Evolutionary conservation across 2,113 vertebrate species (phyloP), one percentile per base, ranked within the genome.

Genomic region (Colinus virginianus): DNA sequence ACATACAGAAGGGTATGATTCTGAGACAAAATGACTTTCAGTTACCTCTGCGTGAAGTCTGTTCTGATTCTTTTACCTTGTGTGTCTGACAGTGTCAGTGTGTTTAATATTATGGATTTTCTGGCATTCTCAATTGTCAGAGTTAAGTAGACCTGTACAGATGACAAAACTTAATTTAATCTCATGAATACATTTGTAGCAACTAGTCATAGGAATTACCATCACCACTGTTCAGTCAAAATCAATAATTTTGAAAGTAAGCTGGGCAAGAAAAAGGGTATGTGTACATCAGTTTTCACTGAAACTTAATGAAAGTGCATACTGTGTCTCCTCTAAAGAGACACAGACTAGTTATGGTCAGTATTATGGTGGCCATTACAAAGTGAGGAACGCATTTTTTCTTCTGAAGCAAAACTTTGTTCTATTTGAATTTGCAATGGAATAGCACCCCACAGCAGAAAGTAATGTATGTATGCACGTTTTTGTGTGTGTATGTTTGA

Each of bases 101-200:
- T 19, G 89, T 95, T 84, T 53, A 87, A 74, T 53, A 38, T 40
- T 51, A 92, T 62, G 17, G 63, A 36, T 78, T 88, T 90, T 82
- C 45, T 78, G 62, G 8, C 40, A 58, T 84, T 84, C 93, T 83
- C 40, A 81, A 68, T 66, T 49, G 32, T 6, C 5, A 63, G 81
- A 49, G 30, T 38, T 53, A 68, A 38, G 9, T 42, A 71, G 34
- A 69, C 40, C 42, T 62, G 17, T 36, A 62, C 23, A 59, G 28
- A 58, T n/a, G 32, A 59, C 16, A 51, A 20, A n/a, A 45, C 48
- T 66, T 51, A 58, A 30, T 40, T 61, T 81, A 71, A 64, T 25
- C 23, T 82, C 79, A 17, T 53, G 67, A 84, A 66, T 72, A 70
- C 36, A 58, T 58, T 71, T 88, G 26, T 45, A 1, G 2, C 34